Conservation (phyloP, 2,888 invertebrate species). For the Perithous albicinctus region DNA sequence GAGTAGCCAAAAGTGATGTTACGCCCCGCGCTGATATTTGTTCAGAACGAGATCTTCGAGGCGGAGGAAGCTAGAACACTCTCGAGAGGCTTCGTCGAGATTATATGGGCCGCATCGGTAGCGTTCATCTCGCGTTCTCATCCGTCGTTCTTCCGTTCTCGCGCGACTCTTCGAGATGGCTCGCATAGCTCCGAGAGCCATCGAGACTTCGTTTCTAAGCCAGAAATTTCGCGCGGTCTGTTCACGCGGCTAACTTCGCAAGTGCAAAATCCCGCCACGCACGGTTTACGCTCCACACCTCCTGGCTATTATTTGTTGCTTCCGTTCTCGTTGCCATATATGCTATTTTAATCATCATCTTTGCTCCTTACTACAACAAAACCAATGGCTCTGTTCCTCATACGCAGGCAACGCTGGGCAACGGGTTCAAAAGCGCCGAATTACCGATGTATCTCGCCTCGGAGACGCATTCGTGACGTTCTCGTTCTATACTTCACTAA, state of each 20-base stretch:
- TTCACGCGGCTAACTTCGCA: conserved; percentile 53
- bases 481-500: conserved; percentile 20
- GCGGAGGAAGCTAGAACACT: conserved; percentile 73
- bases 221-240: conserved; percentile 55
- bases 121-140: conserved; percentile 63
- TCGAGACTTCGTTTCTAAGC: conserved; percentile 24
- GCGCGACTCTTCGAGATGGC: conserved; percentile 26
- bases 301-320: conserved; percentile 83
- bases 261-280: conserved; percentile 78
- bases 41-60: conserved; percentile 74
- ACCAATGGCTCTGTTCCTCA: conserved; percentile 64
- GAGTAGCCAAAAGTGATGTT: conserved; percentile 33
- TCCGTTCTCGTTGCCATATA: conserved; percentile 79
- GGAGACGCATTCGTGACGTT: neutral
- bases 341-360: conserved; percentile 65
- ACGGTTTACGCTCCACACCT: conserved; percentile 83
- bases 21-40: conserved; percentile 24
- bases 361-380: conserved; percentile 47
- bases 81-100: conserved; percentile 82
- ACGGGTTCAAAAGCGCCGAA: conserved; percentile 75
- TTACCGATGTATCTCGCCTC: conserved; percentile 69
- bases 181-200: conserved; percentile 4
- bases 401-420: conserved; percentile 21
- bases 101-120: conserved; percentile 83
- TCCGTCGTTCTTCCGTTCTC: conserved; percentile 66